phyloP scores from a whole-genome alignment of 2,113 vertebrate genomes.

The Bubalus kerabau region DNA sequence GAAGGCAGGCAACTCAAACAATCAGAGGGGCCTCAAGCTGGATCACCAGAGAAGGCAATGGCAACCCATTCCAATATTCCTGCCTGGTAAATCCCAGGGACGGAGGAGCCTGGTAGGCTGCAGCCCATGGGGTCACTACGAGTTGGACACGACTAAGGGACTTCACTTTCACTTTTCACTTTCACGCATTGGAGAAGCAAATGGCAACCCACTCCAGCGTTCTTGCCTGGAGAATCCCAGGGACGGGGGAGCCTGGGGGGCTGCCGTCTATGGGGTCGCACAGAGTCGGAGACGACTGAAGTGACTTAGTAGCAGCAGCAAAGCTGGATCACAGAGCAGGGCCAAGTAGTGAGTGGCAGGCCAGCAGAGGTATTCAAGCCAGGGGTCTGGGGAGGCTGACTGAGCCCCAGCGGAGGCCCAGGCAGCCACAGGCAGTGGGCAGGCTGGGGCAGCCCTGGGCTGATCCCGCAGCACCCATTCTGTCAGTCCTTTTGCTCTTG shows the following conservation, averaged over 20 bases:
- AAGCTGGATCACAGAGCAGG: neutral
- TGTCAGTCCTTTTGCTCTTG: neutral
- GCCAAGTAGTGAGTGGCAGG: neutral
- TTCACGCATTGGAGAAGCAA: neutral
- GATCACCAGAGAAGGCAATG: neutral
- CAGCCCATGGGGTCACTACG: neutral
- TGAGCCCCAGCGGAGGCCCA: neutral
- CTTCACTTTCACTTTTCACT: neutral
- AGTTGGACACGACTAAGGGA: neutral
- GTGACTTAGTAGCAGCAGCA: neutral
- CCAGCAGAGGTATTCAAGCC: neutral
- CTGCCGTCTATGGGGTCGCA: neutral
- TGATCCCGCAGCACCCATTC: too few relatives aligned
- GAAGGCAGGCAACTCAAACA: neutral
- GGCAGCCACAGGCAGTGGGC: fast-evolving
- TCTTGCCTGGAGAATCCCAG: neutral
- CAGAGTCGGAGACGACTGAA: neutral
- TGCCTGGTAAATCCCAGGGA: neutral
- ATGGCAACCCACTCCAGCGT: neutral
- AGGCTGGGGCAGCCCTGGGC: neutral
- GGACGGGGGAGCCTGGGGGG: neutral
- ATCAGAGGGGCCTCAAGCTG: neutral
- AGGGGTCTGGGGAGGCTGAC: neutral
- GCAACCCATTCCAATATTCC: neutral
- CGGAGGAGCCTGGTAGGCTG: neutral